phyloP scores from a whole-genome alignment of 1,140 invertebrate genomes.

The Drosophila dunni region DNA sequence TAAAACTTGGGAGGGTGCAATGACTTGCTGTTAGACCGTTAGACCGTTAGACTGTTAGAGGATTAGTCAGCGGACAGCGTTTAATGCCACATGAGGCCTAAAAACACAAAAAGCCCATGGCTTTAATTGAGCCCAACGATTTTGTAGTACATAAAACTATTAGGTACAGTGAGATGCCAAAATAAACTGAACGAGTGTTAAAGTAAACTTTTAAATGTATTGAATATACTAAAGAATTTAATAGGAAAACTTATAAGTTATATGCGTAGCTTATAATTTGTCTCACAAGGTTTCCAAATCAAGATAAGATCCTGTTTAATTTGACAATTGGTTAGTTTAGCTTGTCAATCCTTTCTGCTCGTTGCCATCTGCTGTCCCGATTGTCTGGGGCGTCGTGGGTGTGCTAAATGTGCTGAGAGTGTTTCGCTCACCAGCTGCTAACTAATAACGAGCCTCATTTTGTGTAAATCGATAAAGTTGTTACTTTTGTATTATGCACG shows the following conservation, averaged over 20 bases:
- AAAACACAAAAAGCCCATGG: conserved; percentile 37
- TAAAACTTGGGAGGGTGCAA: background rate
- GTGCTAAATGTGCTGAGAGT: background rate
- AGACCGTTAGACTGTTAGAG: background rate
- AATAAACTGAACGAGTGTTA: too few species aligned
- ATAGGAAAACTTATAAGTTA: too few species aligned
- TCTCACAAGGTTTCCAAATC: background rate
- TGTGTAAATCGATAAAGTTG: conserved; percentile 80
- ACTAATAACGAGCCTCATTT: conserved; percentile 80
- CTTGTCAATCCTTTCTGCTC: conserved; percentile 33
- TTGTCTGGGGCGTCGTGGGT: conserved; percentile 2
- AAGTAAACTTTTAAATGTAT: too few species aligned
- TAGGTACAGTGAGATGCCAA: background rate
- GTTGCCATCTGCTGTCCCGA: background rate
- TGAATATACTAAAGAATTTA: too few species aligned
- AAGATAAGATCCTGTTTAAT: background rate
- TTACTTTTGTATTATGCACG: conserved; percentile 55
- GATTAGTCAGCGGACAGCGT: conserved; percentile 60
- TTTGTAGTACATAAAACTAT: conserved; percentile 23
- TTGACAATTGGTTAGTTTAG: background rate
- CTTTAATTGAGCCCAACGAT: conserved; percentile 70
- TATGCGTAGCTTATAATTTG: too few species aligned
- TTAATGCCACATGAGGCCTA: conserved; percentile 5
- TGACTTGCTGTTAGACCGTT: conserved; percentile 35
- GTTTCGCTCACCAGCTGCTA: conserved; percentile 29